Evolutionary conservation across 2,113 vertebrate species (phyloP), one percentile per base, ranked within the genome.

Genomic region (Hyperopisus bebe): DNA sequence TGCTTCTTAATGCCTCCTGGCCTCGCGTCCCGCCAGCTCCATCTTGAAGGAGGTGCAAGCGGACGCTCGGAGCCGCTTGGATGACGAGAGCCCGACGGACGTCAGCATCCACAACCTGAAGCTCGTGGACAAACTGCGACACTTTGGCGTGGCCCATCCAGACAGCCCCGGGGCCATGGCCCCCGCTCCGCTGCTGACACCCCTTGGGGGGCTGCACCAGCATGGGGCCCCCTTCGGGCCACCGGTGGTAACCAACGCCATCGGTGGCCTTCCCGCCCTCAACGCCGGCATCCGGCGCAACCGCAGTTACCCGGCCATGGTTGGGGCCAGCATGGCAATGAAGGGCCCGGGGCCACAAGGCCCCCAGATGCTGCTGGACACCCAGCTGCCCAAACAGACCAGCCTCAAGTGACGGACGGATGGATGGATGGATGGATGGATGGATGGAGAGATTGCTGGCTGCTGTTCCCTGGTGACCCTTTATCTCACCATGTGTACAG

Each of bases 291-390:
- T 99, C 91, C 96, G 98, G 10, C 95, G 98, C 93, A 99, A 99
- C 53, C 96, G 97, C 46, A 99, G 98, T 94, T 99, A 98, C 91
- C 98, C 98, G 10, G 97, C 97, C 86, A 97, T 99, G 98, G 98
- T 99, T 90, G 98, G 98, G 35, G 98, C 98, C 91, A 98, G 98
- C 92, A 98, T 99, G 98, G 97, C 97, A 53, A 99, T 99, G 98
- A 98, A 98, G 91, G 97, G 96, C 88, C 97, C 97, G 0, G 95
- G 96, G 0, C 95, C 97, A 19, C 94, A 97, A 90, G 94, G 94
- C 85, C 95, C 97, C 1, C 97, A 97, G 87, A 96, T 98, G 90
- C 94, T 98, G 58, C 97, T 97, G 93, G 96, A 97, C 92, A 95
- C 94, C 93, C 96, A 95, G 92, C 93, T 93, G 90, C 95, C 94